These are phyloP conservation scores for Cotesia congregata DNA, from an alignment of 2,888 invertebrate species.

Conservation along the genomic window DNA sequence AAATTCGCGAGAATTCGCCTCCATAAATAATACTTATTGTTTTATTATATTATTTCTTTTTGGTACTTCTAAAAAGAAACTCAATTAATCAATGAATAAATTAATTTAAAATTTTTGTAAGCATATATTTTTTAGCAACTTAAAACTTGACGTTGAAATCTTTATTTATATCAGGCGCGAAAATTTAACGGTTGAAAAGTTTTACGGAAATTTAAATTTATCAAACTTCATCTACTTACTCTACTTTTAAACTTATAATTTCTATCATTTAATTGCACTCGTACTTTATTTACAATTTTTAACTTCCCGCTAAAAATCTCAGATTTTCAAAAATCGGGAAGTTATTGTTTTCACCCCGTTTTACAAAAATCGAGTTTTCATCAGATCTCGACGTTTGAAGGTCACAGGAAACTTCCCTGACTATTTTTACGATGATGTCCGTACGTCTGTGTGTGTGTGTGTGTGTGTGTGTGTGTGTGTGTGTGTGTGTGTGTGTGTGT, in stretches of 20 bases:
- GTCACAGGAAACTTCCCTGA: no score
- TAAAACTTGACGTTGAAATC: slow-evolving; percentile 47
- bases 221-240: slow-evolving; percentile 39
- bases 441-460: no score
- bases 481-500: no score
- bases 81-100: slow-evolving; percentile 58
- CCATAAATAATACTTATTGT: no score
- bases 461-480: no score
- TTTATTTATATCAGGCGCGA: slow-evolving; percentile 52
- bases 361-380: no score
- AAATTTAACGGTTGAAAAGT: slow-evolving; percentile 42
- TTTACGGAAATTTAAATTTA: slow-evolving; percentile 53
- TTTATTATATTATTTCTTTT: slow-evolving; percentile 4
- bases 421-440: no score
- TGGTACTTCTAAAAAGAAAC: slow-evolving; percentile 15
- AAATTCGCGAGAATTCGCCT: no score
- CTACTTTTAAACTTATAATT: slow-evolving; percentile 31
- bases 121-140: neutral
- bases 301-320: no score
- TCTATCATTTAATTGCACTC: slow-evolving; percentile 5
- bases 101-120: slow-evolving; percentile 41
- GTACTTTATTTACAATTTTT: neutral
- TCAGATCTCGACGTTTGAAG: no score
- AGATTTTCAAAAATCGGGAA: no score
- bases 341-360: no score